Percentiles rank a stretch among this genome's conserved stretches.
These are phyloP conservation scores for Chirona hameri DNA, from an alignment of 2,888 invertebrate genomes.

Conservation along the genomic window DNA sequence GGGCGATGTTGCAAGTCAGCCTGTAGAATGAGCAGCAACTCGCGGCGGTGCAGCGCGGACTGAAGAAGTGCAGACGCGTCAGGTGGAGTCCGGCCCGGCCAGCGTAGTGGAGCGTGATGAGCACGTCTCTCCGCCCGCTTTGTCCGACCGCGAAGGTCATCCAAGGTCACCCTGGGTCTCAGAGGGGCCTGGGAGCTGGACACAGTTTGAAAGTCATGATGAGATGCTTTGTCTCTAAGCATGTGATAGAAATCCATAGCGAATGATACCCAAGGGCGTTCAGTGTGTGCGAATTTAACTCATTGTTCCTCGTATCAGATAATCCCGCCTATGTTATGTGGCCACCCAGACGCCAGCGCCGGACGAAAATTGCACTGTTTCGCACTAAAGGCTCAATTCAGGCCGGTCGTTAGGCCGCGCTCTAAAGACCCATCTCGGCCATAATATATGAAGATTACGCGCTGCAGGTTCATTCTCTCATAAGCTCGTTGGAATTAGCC, in stretches of 20 bases:
- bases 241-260: no score
- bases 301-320: neutral
- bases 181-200: neutral
- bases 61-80: neutral
- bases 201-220: no score
- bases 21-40: neutral
- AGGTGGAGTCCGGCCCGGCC: no score
- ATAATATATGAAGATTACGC: constrained; percentile 25
- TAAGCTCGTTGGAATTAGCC: constrained; percentile 2
- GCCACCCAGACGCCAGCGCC: neutral
- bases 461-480: neutral
- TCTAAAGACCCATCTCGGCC: constrained; percentile 12
- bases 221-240: no score
- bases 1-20: neutral
- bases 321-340: neutral
- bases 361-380: neutral
- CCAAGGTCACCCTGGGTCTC: neutral
- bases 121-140: neutral
- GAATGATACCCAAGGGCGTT: no score
- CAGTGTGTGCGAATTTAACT: no score
- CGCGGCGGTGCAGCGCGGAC: neutral
- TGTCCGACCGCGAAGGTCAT: neutral
- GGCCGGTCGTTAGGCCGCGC: neutral
- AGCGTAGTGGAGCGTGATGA: neutral
- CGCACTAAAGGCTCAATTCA: constrained; percentile 3